phyloP scores from a whole-genome alignment of 2,113 vertebrate genomes.

The Ailuropoda melanoleuca region DNA sequence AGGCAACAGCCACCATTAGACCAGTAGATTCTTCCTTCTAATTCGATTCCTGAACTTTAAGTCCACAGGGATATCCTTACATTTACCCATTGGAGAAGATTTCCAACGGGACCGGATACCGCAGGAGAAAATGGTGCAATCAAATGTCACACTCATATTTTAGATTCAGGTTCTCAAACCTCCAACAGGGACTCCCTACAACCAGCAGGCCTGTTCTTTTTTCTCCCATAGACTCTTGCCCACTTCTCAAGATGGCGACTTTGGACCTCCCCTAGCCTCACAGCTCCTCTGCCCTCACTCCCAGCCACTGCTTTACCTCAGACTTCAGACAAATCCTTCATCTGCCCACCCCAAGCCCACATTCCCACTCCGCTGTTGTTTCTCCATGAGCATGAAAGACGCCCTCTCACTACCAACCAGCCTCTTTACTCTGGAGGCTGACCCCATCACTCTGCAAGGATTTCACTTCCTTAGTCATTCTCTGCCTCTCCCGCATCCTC shows the following conservation, averaged over 20 bases:
- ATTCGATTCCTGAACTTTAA: not conserved
- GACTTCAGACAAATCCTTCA: not conserved
- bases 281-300: not conserved
- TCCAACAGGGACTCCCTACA: not conserved
- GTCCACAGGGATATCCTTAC: not conserved
- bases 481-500: not conserved
- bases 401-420: not conserved
- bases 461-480: not conserved
- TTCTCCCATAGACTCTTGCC: fast-evolving
- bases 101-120: not conserved
- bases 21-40: not conserved
- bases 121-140: not conserved
- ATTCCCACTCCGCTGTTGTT: not conserved
- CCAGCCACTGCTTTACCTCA: not conserved
- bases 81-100: not conserved
- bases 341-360: not conserved
- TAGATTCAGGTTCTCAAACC: not conserved
- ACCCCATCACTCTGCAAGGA: too few relatives aligned
- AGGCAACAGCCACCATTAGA: not conserved
- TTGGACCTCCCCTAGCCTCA: not conserved
- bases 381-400: not conserved
- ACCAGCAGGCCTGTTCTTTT: not conserved
- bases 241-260: not conserved
- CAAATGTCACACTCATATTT: not conserved
- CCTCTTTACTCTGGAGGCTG: not conserved